Evolutionary conservation across 1,140 invertebrate genomes (phyloP).

Genomic region (Ips typographus): DNA sequence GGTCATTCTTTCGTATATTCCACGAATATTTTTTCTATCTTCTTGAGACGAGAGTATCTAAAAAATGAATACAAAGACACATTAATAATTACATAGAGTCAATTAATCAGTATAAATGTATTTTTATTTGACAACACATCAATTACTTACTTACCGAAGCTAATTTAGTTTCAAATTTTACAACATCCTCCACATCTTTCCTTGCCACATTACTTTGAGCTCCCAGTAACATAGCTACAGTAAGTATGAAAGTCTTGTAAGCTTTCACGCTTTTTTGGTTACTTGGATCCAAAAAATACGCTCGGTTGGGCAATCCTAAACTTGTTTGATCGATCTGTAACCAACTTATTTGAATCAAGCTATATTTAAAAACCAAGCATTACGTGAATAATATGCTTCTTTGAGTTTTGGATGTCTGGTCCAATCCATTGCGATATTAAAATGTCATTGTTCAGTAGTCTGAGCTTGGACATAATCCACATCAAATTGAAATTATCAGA

Average conservation of each 20-base stretch:
- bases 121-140: not conserved
- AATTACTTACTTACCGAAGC: slow-evolving; percentile 60
- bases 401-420: slow-evolving; percentile 85
- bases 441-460: slow-evolving; percentile 82
- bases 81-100: not conserved
- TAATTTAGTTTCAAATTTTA: slow-evolving; percentile 79
- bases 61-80: slow-evolving; percentile 29
- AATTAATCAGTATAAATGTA: not conserved
- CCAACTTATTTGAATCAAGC: not conserved
- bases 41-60: slow-evolving; percentile 77
- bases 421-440: slow-evolving; percentile 82
- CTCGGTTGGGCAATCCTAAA: slow-evolving; percentile 79
- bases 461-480: slow-evolving; percentile 69
- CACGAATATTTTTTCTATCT: slow-evolving; percentile 74
- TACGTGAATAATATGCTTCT: slow-evolving; percentile 81
- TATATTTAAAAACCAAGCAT: slow-evolving; percentile 5
- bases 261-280: slow-evolving; percentile 72
- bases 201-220: slow-evolving; percentile 61
- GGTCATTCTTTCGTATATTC: slow-evolving; percentile 76
- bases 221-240: slow-evolving; percentile 67
- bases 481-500: slow-evolving; percentile 71
- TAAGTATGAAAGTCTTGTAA: slow-evolving; percentile 76
- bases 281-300: slow-evolving; percentile 77
- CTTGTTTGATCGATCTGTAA: slow-evolving; percentile 79
- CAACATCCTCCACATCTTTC: slow-evolving; percentile 68